Evolutionary conservation across 2,888 invertebrate genomes (phyloP), one percentile per base, ranked within the genome.

Genomic region (Norana najaformis): DNA sequence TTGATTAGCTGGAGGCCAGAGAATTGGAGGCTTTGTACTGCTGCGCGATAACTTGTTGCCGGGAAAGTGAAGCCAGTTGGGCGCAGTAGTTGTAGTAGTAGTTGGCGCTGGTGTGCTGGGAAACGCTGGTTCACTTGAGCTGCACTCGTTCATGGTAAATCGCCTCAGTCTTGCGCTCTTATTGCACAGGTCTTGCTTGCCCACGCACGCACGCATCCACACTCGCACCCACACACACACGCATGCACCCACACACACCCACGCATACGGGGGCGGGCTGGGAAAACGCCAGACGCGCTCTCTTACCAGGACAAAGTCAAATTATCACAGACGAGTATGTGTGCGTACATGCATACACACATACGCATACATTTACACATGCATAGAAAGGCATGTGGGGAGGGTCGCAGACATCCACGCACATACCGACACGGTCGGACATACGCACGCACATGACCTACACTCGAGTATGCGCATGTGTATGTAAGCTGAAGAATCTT

Each of bases 21-120:
- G 69, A 69, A 69, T 69, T 69, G 69, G n/a, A n/a, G n/a, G n/a
- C 69, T 69, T 69, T 69, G 69, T 69, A n/a, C n/a, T n/a, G 69
- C 69, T 69, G 69, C n/a, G 30, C 0, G 69, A 69, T 69, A 69
- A n/a, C n/a, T 69, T n/a, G n/a, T n/a, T n/a, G n/a, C n/a, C n/a
- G 8, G 30, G 69, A 69, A 69, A 30, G 30, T 30, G 69, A 69
- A 30, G 69, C n/a, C 30, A n/a, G n/a, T 69, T n/a, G 13, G 69
- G 69, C n/a, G 69, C n/a, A 69, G 69, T n/a, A 69, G 69, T n/a
- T 1, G 69, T 69, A n/a, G 69, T 69, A 69, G 69, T n/a, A n/a
- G 69, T 16, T 47, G 47, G 11, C 14, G n/a, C 6, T 30, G 30
- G 53, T 30, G 4, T 69, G 69, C 69, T 2, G n/a, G 2, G 69